Conservation (phyloP, 2,888 invertebrate genomes). For the Thecophora atra region DNA sequence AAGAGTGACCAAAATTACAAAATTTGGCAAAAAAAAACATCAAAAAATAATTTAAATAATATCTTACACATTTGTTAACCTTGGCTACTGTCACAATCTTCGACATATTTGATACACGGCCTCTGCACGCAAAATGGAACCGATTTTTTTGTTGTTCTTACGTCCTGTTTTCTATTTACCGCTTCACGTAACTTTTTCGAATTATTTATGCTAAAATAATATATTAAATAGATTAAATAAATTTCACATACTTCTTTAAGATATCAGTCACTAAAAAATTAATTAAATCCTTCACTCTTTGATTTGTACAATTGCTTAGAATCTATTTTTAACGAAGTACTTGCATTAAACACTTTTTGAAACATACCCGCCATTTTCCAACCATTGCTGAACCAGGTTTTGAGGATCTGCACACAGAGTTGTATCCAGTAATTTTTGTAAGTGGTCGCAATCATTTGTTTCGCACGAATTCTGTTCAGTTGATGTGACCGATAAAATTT, state of each 20-base stretch:
- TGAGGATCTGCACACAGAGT: background rate
- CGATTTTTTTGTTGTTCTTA: background rate
- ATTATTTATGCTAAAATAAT: background rate
- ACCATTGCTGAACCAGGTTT: slow-evolving; percentile 12
- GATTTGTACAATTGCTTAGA: background rate
- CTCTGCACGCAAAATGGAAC: slow-evolving; percentile 11
- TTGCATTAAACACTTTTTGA: background rate
- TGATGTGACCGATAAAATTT: background rate
- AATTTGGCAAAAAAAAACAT: too few relatives aligned
- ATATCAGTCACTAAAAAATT: background rate
- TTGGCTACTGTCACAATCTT: background rate
- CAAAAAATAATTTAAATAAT: too few relatives aligned
- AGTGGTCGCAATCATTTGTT: background rate
- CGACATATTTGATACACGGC: background rate
- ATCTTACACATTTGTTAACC: background rate
- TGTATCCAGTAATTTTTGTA: slow-evolving; percentile 2
- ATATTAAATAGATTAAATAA: background rate
- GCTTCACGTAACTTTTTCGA: background rate
- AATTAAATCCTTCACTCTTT: too few relatives aligned
- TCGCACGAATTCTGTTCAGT: background rate
- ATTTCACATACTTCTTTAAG: too few relatives aligned
- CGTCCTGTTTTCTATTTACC: background rate
- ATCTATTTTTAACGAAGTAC: background rate
- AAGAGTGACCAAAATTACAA: too few relatives aligned
- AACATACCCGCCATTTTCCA: slow-evolving; percentile 1